These are phyloP conservation scores for Glomeris maerens DNA, from an alignment of 1,140 invertebrate species.

Conservation along the genomic window DNA sequence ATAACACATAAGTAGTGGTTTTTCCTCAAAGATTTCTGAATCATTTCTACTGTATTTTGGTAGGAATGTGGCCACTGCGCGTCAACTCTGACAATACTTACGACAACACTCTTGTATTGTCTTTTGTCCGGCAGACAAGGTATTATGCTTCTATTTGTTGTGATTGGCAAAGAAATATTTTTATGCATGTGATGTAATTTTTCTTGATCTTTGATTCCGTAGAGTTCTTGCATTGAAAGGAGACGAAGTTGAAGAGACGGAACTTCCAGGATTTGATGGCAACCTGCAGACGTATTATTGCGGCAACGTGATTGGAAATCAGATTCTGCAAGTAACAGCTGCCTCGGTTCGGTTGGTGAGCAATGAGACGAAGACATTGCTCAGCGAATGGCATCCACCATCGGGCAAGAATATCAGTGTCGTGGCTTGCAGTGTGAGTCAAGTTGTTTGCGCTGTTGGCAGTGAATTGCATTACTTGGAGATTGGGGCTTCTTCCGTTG, in stretches of 20 bases:
- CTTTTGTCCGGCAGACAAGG: constrained; percentile 87
- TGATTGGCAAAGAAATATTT: constrained; percentile 9
- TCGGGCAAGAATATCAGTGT: constrained; percentile 47
- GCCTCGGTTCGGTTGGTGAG: constrained; percentile 51
- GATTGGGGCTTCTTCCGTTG: constrained; percentile 37
- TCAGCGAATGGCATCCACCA: constrained; percentile 28
- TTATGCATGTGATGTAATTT: constrained; percentile 5
- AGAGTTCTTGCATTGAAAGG: constrained; percentile 73
- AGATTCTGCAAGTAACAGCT: constrained; percentile 60
- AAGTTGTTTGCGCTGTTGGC: constrained; percentile 78
- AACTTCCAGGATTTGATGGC: constrained; percentile 72
- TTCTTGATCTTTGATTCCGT: constrained; percentile 11
- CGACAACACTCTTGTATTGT: constrained; percentile 81
- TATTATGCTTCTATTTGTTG: constrained; percentile 22
- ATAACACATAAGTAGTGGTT: too few relatives aligned
- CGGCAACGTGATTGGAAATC: constrained; percentile 69
- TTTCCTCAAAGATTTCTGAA: too few relatives aligned
- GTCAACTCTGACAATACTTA: constrained; percentile 45
- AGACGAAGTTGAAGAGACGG: constrained; percentile 94
- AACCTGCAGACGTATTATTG: constrained; percentile 87
- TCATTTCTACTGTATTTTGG: background rate
- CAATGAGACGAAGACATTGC: constrained; percentile 46
- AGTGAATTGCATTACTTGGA: constrained; percentile 78
- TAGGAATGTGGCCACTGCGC: constrained; percentile 79
- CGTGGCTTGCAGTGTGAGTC: constrained; percentile 64